These are phyloP conservation scores for Endotricha flammealis DNA, from an alignment of 2,888 invertebrate species.

Conservation along the genomic window DNA sequence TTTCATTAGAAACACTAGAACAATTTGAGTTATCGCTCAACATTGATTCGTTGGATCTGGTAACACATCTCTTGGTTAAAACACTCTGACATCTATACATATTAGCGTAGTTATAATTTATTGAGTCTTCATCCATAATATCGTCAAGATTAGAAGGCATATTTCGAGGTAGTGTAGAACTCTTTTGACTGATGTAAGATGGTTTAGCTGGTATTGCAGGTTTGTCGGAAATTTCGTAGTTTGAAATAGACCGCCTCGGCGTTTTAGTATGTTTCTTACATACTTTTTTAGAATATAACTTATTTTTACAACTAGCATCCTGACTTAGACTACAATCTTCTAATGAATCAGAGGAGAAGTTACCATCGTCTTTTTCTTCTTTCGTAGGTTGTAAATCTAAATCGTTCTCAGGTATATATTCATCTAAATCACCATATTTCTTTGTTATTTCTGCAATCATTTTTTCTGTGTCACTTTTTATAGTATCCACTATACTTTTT, in stretches of 20 bases:
- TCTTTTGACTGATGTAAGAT: constrained; percentile 57
- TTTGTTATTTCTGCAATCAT: constrained; percentile 82
- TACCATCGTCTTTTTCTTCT: constrained; percentile 79
- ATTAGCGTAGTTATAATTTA: constrained; percentile 49
- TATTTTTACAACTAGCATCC: constrained; percentile 71
- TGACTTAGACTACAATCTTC: constrained; percentile 83
- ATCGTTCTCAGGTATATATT: constrained; percentile 55
- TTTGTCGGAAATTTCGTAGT: constrained; percentile 84
- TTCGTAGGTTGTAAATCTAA: constrained; percentile 62
- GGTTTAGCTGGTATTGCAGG: constrained; percentile 61
- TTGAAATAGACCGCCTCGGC: constrained; percentile 82
- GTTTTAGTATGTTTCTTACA: constrained; percentile 78
- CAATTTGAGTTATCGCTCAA: constrained; percentile 72
- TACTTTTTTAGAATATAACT: constrained; percentile 70
- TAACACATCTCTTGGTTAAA: constrained; percentile 75
- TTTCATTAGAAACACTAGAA: constrained; percentile 72
- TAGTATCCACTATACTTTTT: constrained; percentile 79
- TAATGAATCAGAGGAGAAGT: constrained; percentile 88
- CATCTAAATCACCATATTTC: constrained; percentile 81
- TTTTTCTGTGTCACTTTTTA: constrained; percentile 80
- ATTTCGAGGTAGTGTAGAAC: constrained; percentile 69
- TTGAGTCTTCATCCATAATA: constrained; percentile 68
- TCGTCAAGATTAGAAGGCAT: constrained; percentile 75
- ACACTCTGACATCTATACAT: constrained; percentile 73
- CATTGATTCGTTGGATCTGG: constrained; percentile 77